Evolutionary conservation across 2,888 invertebrate species (phyloP).

Genomic region (Cremastinae sp.): DNA sequence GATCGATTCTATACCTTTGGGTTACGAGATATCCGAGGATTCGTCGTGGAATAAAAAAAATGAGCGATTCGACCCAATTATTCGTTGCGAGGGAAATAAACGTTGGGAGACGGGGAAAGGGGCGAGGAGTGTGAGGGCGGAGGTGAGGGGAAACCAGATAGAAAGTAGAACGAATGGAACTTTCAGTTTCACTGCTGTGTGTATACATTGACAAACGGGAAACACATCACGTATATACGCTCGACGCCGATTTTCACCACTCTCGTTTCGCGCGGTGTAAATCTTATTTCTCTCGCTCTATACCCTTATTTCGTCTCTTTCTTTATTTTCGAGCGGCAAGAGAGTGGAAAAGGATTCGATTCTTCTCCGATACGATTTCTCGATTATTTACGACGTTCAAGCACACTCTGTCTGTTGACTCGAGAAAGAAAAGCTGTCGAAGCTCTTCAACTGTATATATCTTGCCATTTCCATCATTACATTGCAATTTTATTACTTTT

Average conservation of each 20-base stretch:
- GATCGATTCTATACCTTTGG: background rate
- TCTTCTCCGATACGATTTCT: background rate
- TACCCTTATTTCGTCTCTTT: too few relatives aligned
- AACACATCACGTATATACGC: background rate
- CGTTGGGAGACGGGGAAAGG: conserved; percentile 5
- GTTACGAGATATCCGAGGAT: conserved; percentile 25
- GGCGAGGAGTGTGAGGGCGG: conserved; percentile 23
- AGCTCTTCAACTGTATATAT: too few relatives aligned
- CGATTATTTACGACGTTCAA: conserved; percentile 9
- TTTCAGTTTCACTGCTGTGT: conserved; percentile 74
- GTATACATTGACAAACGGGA: conserved; percentile 45
- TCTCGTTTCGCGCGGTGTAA: conserved; percentile 28
- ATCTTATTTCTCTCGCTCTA: too few relatives aligned
- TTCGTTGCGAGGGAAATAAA: conserved; percentile 38
- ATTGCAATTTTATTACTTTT: too few relatives aligned
- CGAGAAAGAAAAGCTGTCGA: too few relatives aligned
- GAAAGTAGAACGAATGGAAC: conserved; percentile 77
- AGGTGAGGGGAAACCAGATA: conserved; percentile 65
- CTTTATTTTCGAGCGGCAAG: background rate
- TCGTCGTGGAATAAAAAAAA: conserved; percentile 47
- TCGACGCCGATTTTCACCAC: conserved; percentile 60
- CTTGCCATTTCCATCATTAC: too few relatives aligned
- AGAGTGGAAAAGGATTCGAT: too few relatives aligned
- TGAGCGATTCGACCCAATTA: conserved; percentile 58
- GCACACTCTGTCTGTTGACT: background rate